These are phyloP conservation scores for Apistogramma diplotaenia DNA, from an alignment of 2,113 vertebrate species.

Conservation along the genomic window DNA sequence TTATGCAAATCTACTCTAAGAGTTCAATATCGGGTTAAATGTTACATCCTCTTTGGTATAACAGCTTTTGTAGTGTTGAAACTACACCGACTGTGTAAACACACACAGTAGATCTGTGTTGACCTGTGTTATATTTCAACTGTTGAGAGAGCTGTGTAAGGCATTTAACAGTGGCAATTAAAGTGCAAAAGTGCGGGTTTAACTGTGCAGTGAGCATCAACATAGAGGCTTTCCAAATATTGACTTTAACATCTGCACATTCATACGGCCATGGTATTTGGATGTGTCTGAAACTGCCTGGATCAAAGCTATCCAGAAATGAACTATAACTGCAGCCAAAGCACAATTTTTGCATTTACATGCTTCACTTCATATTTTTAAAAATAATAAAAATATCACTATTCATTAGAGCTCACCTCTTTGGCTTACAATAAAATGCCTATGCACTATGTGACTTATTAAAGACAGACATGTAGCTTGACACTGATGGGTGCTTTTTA, in stretches of 20 bases:
- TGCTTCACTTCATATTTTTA: neutral
- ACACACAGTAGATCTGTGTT: too few species aligned
- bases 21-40: too few species aligned
- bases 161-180: neutral
- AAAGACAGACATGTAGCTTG: neutral
- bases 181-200: neutral
- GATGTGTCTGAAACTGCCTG: slow-evolving; percentile 11
- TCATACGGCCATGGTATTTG: neutral
- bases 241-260: neutral
- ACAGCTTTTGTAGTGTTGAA: too few species aligned
- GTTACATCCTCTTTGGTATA: too few species aligned
- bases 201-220: neutral
- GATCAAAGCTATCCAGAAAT: neutral
- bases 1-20: neutral
- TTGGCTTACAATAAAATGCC: too few species aligned
- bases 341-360: neutral
- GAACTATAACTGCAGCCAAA: neutral
- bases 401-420: too few species aligned
- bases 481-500: neutral
- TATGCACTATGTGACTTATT: neutral
- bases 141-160: neutral
- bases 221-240: neutral
- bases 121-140: neutral
- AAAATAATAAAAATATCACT: neutral
- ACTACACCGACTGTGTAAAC: too few species aligned